Conservation (phyloP, 1,140 invertebrate genomes). For the Panagrolaimus sp. region DNA sequence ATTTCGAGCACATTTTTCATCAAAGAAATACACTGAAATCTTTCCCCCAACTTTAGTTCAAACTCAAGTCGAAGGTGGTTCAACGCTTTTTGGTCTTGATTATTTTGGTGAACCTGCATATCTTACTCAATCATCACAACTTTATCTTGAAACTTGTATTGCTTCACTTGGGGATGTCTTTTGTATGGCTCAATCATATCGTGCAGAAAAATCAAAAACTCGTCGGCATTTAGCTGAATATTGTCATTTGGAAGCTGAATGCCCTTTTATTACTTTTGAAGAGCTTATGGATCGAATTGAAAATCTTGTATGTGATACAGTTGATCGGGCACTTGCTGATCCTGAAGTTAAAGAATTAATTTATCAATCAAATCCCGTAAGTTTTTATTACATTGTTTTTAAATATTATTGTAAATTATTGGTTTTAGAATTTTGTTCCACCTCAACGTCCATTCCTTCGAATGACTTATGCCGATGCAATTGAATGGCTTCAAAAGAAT, state of each 20-base stretch:
- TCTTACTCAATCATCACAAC: constrained; percentile 92
- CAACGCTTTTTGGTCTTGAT: constrained; percentile 89
- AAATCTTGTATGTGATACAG: constrained; percentile 89
- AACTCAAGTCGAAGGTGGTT: constrained; percentile 83
- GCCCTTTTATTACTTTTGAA: constrained; percentile 87
- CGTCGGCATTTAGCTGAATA: constrained; percentile 94
- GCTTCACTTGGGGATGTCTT: constrained; percentile 91
- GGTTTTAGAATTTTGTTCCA: constrained; percentile 51
- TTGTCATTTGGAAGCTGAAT: constrained; percentile 93
- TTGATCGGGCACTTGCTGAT: constrained; percentile 80
- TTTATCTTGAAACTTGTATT: constrained; percentile 95
- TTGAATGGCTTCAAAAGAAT: constrained; percentile 82
- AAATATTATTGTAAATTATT: no score
- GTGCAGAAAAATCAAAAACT: constrained; percentile 92
- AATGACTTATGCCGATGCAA: constrained; percentile 89
- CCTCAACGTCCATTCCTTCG: constrained; percentile 84
- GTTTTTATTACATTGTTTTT: constrained; percentile 9
- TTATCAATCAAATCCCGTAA: constrained; percentile 70
- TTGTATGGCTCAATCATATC: constrained; percentile 92
- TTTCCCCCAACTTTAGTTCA: constrained; percentile 89
- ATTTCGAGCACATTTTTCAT: constrained; percentile 83
- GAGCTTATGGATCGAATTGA: constrained; percentile 82
- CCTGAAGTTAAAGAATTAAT: constrained; percentile 73
- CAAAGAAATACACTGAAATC: constrained; percentile 77
- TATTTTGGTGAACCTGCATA: constrained; percentile 87